These are phyloP conservation scores for Pelagia noctiluca DNA, from an alignment of 30 jellyfish, hydroid and myxozoan species.

Conservation along the genomic window DNA sequence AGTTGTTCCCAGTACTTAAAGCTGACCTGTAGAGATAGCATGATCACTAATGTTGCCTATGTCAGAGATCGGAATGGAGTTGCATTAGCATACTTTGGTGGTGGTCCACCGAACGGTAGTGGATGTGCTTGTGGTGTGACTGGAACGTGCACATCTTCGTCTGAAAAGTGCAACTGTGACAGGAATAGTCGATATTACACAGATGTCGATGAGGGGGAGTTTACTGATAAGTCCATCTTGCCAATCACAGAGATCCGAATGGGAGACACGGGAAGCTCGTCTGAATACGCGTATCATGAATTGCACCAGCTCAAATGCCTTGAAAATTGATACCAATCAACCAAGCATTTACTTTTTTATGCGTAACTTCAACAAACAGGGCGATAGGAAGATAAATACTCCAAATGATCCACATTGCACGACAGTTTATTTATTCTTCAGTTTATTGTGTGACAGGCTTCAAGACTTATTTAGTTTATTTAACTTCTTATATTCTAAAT, in stretches of 20 bases:
- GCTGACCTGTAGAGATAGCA: neutral
- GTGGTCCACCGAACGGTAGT: slow-evolving; percentile 47
- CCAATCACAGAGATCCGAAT: slow-evolving; percentile 58
- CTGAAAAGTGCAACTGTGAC: slow-evolving; percentile 61
- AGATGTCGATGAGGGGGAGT: slow-evolving; percentile 51
- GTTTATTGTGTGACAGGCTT: no score
- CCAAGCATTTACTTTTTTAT: no score
- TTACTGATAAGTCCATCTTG: slow-evolving; percentile 23
- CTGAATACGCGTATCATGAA: slow-evolving; percentile 45
- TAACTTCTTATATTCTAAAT: no score
- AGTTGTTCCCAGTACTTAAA: slow-evolving; percentile 10
- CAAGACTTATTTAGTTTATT: no score
- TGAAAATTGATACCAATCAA: slow-evolving; percentile 39
- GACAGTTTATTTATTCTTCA: no score
- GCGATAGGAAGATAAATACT: no score
- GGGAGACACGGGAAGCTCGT: slow-evolving; percentile 34
- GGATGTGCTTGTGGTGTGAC: slow-evolving; percentile 77
- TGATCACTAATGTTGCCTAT: slow-evolving; percentile 4
- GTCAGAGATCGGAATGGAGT: slow-evolving; percentile 36
- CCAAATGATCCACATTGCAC: no score
- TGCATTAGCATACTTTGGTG: slow-evolving; percentile 29
- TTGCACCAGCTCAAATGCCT: slow-evolving; percentile 54
- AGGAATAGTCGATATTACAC: neutral
- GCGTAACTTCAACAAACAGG: no score
- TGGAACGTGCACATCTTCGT: slow-evolving; percentile 21